Evolutionary conservation across 2,888 invertebrate species (phyloP).

Genomic region (Zelleria hepariella): DNA sequence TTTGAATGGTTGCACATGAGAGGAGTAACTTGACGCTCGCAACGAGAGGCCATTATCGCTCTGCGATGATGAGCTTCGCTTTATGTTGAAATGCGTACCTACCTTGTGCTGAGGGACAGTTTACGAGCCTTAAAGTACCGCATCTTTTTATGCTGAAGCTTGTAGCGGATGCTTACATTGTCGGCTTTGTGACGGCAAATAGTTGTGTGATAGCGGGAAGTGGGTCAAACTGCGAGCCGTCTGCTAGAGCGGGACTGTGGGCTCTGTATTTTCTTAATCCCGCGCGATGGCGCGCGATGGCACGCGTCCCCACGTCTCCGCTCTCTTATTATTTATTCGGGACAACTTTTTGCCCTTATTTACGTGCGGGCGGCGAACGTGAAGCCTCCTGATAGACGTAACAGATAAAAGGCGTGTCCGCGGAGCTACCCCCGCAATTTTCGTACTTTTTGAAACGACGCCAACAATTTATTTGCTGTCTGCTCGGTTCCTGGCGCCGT

Average conservation of each 20-base stretch:
- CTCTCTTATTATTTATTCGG: conserved; percentile 40
- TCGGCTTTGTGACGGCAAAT: not conserved
- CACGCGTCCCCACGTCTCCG: conserved; percentile 28
- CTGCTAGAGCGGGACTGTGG: conserved; percentile 16
- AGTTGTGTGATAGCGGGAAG: conserved; percentile 12
- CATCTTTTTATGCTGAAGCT: not conserved
- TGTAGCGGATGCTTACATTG: not conserved
- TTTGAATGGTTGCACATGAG: conserved; percentile 12
- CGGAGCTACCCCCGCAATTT: conserved; percentile 50
- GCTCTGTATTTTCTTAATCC: conserved; percentile 28
- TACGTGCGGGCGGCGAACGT: conserved; percentile 38
- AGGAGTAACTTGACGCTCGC: conserved; percentile 16
- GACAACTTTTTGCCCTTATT: conserved; percentile 43
- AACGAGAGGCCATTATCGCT: conserved; percentile 21
- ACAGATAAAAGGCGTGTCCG: conserved; percentile 68
- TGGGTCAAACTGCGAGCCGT: conserved; percentile 34
- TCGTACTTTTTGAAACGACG: conserved; percentile 59
- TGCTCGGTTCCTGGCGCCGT: conserved; percentile 39
- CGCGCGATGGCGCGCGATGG: conserved; percentile 21
- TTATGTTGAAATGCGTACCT: not conserved
- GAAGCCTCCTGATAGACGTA: conserved; percentile 51
- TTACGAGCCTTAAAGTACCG: not conserved
- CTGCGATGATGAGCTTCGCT: conserved; percentile 10
- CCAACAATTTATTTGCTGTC: conserved; percentile 64
- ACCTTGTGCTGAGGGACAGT: not conserved